These are phyloP conservation scores for Mellilla xanthometata DNA, from an alignment of 2,888 invertebrate genomes.

Conservation along the genomic window DNA sequence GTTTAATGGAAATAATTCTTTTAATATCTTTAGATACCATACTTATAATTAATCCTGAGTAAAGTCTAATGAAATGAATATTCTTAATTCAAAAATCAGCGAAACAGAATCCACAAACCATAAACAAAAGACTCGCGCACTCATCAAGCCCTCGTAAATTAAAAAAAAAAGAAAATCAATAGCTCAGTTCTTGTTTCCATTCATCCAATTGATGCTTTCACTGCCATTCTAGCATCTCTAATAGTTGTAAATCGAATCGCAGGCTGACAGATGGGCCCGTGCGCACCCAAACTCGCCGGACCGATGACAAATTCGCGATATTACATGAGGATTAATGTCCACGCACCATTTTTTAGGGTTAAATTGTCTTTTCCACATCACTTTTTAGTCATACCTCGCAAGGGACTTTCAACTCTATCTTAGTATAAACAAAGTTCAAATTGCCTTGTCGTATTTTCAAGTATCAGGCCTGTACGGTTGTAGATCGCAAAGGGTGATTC, in stretches of 20 bases:
- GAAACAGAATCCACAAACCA: neutral
- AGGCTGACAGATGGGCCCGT: conserved; percentile 68
- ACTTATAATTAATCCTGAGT: too few relatives aligned
- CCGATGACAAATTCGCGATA: conserved; percentile 81
- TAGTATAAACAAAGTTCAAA: neutral
- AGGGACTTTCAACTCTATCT: conserved; percentile 34
- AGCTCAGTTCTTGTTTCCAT: conserved; percentile 38
- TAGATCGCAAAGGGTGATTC: conserved; percentile 80
- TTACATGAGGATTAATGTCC: conserved; percentile 82
- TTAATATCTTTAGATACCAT: too few relatives aligned
- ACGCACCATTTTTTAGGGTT: conserved; percentile 80
- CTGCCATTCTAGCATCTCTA: conserved; percentile 50
- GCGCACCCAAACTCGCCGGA: conserved; percentile 51
- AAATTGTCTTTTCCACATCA: conserved; percentile 79
- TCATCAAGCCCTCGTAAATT: conserved; percentile 4
- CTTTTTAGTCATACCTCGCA: conserved; percentile 34
- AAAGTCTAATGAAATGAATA: neutral
- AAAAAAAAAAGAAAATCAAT: conserved; percentile 17
- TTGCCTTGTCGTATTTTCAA: conserved; percentile 16
- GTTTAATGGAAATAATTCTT: too few relatives aligned
- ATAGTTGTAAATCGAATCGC: conserved; percentile 73
- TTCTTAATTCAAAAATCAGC: neutral
- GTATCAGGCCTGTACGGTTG: conserved; percentile 46
- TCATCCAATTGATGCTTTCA: conserved; percentile 50
- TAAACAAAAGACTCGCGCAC: conserved; percentile 10